Conservation (phyloP, 2,888 invertebrate species). For the Lasioglossum zephyrum region DNA sequence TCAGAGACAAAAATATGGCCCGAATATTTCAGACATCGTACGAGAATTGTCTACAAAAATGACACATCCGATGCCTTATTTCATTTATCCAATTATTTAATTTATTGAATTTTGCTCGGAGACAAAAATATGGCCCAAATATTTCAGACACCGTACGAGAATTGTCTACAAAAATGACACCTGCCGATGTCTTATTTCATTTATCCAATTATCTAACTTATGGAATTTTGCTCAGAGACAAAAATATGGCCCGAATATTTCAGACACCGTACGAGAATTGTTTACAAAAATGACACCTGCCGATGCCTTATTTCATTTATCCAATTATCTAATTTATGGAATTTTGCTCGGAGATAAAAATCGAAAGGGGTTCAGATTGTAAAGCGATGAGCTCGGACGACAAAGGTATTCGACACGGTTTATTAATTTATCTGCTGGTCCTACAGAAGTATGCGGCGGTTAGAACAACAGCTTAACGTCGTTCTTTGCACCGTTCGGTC, state of each 20-base stretch:
- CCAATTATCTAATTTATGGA: too few relatives aligned
- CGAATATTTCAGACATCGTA: too few relatives aligned
- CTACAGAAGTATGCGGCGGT: slow-evolving; percentile 9
- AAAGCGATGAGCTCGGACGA: neutral
- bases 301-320: too few relatives aligned
- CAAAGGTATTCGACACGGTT: neutral
- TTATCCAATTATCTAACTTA: neutral
- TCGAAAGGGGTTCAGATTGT: neutral
- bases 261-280: neutral
- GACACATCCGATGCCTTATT: too few relatives aligned
- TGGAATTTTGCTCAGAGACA: too few relatives aligned
- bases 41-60: too few relatives aligned
- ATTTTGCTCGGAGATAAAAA: too few relatives aligned
- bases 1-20: too few relatives aligned
- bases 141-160: neutral
- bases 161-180: neutral
- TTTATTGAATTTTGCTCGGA: too few relatives aligned
- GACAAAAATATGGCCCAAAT: neutral
- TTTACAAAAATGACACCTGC: neutral
- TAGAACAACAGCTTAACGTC: slow-evolving; percentile 33
- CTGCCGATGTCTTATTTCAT: neutral
- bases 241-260: neutral
- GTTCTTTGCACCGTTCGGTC: slow-evolving; percentile 21
- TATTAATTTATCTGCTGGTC: slow-evolving; percentile 13
- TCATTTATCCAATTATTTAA: too few relatives aligned